Evolutionary conservation across 2,797 vertebrate species (phyloP), one percentile per base, ranked within the genome.

Genomic region (Syndactyla subalaris): DNA sequence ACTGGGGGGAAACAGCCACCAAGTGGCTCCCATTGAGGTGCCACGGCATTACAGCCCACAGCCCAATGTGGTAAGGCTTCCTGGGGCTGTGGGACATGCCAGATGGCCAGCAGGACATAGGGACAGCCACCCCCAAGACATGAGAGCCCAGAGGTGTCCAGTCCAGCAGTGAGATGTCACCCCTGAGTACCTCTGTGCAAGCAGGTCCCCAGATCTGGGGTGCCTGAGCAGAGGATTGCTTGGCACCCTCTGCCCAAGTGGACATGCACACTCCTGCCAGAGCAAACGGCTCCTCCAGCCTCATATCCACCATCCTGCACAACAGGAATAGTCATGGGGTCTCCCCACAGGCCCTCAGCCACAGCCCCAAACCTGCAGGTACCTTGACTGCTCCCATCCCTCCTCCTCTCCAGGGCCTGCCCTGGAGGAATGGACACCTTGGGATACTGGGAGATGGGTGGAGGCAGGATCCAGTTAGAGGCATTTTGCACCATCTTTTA

Each of bases 1-100:
- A 91, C 19, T 1, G 4, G 6, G 14, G 39, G 48, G 20, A 4
- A 15, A 8, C 0, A 2, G 26, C n/a, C 57, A 1, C 36, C 0
- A 0, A 55, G 45, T 3, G 0, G 29, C 39, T 77, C 48, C 71
- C 21, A 6, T 14, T 0, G 2, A 85, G 65, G 4, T 65, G 48
- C 52, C 57, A 29, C 1, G 0, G 45, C 8, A 1, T 26, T 29
- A 30, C 2, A 0, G 48, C 43, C 86, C 29, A n/a, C 59, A 9
- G 11, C 36, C 43, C 0, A 0, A 68, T 27, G 38, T 14, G 30
- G 34, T 17, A 30, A 41, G 10, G 66, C 66, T 55, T 39, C 30
- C 43, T 32, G 71, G 59, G 72, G 43, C 61, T 36, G 83, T 13
- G 65, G 45, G 51, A 94, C 65, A 10, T 52, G 76, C 65, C 2